These are phyloP conservation scores for Drosophila subobscura DNA, from an alignment of 1,140 invertebrate species.

Conservation along the genomic window DNA sequence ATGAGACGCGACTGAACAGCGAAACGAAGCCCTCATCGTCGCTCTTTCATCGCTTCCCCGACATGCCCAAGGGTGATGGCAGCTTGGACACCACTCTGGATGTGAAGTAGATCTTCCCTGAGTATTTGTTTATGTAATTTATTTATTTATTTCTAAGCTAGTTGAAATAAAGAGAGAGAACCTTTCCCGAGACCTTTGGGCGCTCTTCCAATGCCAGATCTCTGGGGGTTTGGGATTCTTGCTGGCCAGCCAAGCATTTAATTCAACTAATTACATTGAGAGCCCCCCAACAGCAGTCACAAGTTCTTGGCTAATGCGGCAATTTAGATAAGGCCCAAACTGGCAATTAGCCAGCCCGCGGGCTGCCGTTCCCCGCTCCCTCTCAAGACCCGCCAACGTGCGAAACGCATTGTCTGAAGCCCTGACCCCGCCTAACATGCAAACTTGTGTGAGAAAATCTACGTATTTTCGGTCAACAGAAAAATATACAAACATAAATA, in stretches of 20 bases:
- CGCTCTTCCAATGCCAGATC: slow-evolving; percentile 23
- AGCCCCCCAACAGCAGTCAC: slow-evolving; percentile 39
- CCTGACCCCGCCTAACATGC: slow-evolving; percentile 74
- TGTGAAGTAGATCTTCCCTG: slow-evolving; percentile 24
- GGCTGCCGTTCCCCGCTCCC: slow-evolving; percentile 11
- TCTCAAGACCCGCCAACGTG: slow-evolving; percentile 47
- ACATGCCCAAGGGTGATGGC: slow-evolving; percentile 54
- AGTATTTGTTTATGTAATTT: slow-evolving; percentile 14
- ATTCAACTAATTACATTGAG: slow-evolving; percentile 67
- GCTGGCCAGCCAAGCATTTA: slow-evolving; percentile 70
- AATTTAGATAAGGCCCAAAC: slow-evolving; percentile 76
- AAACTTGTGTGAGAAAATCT: slow-evolving; percentile 62
- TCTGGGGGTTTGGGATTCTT: slow-evolving; percentile 26
- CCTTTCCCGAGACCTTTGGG: not conserved
- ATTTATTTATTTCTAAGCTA: slow-evolving; percentile 38
- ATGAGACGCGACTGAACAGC: slow-evolving; percentile 48
- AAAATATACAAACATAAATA: too few relatives aligned
- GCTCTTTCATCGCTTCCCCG: slow-evolving; percentile 65
- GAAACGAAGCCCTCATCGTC: slow-evolving; percentile 44
- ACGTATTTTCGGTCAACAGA: slow-evolving; percentile 11
- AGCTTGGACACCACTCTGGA: slow-evolving; percentile 29
- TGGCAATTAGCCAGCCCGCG: slow-evolving; percentile 63
- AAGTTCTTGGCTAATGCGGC: slow-evolving; percentile 77
- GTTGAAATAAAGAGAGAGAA: not conserved
- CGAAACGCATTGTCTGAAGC: slow-evolving; percentile 73